Conservation (phyloP, 2,888 invertebrate genomes). For the Eustalomyia histrio region DNA sequence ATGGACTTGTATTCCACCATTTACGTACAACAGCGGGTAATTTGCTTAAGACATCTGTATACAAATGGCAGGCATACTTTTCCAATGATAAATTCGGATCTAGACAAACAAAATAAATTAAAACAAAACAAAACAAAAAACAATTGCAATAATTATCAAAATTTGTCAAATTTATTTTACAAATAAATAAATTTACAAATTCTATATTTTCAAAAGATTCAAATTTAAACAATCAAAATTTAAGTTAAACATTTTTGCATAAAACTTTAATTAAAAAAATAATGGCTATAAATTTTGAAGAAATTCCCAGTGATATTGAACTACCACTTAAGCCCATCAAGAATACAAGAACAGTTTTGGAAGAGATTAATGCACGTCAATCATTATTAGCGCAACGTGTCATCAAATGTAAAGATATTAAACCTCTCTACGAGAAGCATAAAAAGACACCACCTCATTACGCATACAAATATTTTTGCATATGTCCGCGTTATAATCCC, state of each 20-base stretch:
- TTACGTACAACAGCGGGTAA: slow-evolving; percentile 87
- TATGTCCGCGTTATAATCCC: slow-evolving; percentile 72
- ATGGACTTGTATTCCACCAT: slow-evolving; percentile 87
- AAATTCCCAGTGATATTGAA: slow-evolving; percentile 67
- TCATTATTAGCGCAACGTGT: slow-evolving; percentile 71
- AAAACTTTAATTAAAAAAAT: too few relatives aligned
- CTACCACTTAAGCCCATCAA: slow-evolving; percentile 8
- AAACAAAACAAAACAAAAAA: slow-evolving; percentile 26
- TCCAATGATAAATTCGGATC: slow-evolving; percentile 73
- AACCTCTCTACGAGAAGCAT: slow-evolving; percentile 68
- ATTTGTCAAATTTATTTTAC: slow-evolving; percentile 20
- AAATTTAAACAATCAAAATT: not conserved
- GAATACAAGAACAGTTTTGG: slow-evolving; percentile 69
- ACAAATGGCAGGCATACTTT: slow-evolving; percentile 83
- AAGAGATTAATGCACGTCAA: slow-evolving; percentile 73
- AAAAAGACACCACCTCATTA: slow-evolving; percentile 67
- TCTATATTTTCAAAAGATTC: too few relatives aligned
- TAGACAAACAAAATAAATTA: slow-evolving; percentile 54
- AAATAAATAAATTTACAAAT: too few relatives aligned
- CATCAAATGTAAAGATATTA: slow-evolving; percentile 71
- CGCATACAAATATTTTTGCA: slow-evolving; percentile 71
- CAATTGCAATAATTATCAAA: slow-evolving; percentile 1
- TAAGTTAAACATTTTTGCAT: not conserved
- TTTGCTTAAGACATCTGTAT: slow-evolving; percentile 82
- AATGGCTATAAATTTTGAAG: slow-evolving; percentile 67